Conservation (phyloP, 2,888 invertebrate genomes). For the Drosophila villosipedis region DNA sequence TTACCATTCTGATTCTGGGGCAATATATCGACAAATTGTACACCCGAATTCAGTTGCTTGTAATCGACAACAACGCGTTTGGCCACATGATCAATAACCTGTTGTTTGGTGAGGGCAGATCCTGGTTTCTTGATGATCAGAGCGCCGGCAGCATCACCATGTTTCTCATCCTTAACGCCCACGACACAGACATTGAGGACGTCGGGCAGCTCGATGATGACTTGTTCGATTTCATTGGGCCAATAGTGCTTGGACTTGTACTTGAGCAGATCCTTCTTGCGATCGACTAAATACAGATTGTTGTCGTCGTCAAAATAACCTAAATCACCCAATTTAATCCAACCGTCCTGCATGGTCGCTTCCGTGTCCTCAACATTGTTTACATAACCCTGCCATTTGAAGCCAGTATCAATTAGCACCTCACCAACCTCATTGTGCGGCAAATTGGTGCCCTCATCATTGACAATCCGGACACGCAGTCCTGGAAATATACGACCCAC, state of each 20-base stretch:
- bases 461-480: constrained; percentile 61
- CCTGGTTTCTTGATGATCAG: constrained; percentile 59
- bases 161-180: constrained; percentile 65
- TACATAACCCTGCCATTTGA: constrained; percentile 77
- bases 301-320: constrained; percentile 81
- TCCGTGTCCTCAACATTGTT: constrained; percentile 60
- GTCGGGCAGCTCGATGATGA: constrained; percentile 70
- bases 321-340: constrained; percentile 82
- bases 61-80: constrained; percentile 58
- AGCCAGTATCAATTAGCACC: constrained; percentile 55
- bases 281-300: constrained; percentile 72
- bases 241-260: constrained; percentile 73
- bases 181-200: constrained; percentile 77
- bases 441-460: constrained; percentile 68
- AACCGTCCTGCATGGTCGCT: constrained; percentile 66
- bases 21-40: constrained; percentile 68
- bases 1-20: constrained; percentile 78
- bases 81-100: constrained; percentile 57
- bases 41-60: constrained; percentile 77
- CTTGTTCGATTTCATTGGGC: constrained; percentile 77
- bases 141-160: constrained; percentile 77
- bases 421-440: constrained; percentile 73
- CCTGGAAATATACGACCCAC: constrained; percentile 69
- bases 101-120: constrained; percentile 48
- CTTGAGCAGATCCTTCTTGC: constrained; percentile 82